phyloP scores from a whole-genome alignment of 2,797 vertebrate genomes.

The Tinamus major region DNA sequence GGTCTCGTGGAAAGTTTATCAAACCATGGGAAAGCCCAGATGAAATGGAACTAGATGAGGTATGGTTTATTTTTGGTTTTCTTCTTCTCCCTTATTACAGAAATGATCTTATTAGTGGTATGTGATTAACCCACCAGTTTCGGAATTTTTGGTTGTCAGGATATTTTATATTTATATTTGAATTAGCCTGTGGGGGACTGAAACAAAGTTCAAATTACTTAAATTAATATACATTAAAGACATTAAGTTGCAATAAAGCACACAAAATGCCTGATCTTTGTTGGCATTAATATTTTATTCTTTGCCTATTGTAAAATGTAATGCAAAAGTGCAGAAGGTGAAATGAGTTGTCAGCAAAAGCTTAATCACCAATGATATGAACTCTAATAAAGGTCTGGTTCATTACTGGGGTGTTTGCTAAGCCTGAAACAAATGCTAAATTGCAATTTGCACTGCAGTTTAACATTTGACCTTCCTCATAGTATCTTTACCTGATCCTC shows the following conservation, averaged over 20 bases:
- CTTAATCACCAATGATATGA: slow-evolving; percentile 64
- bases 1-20: slow-evolving; percentile 95
- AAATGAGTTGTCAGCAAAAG: slow-evolving; percentile 74
- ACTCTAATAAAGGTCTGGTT: slow-evolving; percentile 68
- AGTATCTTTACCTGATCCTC: slow-evolving; percentile 18
- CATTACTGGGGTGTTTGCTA: slow-evolving; percentile 55
- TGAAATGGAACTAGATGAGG: slow-evolving; percentile 99
- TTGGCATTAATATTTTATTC: slow-evolving; percentile 72
- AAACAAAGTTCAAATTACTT: slow-evolving; percentile 56
- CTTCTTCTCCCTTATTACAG: not conserved
- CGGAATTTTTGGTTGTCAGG: not conserved
- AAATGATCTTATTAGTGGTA: not conserved
- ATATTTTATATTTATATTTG: slow-evolving; percentile 35
- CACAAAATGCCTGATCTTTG: slow-evolving; percentile 58
- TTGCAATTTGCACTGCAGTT: slow-evolving; percentile 47
- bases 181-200: not conserved
- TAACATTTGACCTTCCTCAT: slow-evolving; percentile 67
- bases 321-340: slow-evolving; percentile 60
- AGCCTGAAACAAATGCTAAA: slow-evolving; percentile 57
- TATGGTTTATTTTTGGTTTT: slow-evolving; percentile 68
- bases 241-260: slow-evolving; percentile 44
- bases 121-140: slow-evolving; percentile 22
- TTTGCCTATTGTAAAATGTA: slow-evolving; percentile 59
- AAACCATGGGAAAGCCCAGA: slow-evolving; percentile 97
- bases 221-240: slow-evolving; percentile 66